Base-by-base conservation (phyloP, 2,797 vertebrate genomes). In the Podarcis lilfordi region DNA sequence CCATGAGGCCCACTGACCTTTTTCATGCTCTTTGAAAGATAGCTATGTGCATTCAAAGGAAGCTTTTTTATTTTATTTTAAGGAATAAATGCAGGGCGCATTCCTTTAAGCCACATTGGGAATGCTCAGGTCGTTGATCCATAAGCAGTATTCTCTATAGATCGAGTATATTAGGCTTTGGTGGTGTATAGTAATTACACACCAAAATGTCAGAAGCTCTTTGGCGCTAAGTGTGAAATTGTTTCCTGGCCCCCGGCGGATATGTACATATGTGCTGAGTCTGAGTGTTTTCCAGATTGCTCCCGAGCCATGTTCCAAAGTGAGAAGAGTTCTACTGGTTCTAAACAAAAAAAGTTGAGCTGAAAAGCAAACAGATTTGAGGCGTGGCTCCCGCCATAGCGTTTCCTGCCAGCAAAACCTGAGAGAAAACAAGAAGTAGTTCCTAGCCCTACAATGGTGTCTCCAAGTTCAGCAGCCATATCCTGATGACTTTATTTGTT, bases 1-100 rank as follows among this genome's bases (percentile, higher is more conserved):
- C 90, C 75, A 43, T 19, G 37, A 69, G 11, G 23, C 35, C 32
- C 19, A 9, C 21, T 76, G 76, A 77, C 90, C 27, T 89, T 91
- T 92, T 88, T 86, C 43, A 77, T 91, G 93, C 88, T 92, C 89
- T 94, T 95, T 93, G 92, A 94, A 95, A 83, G 40, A 40, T 69
- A 61, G 55, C 45, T 93, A 82, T 91, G 92, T 93, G 84, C 77
- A 91, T 90, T 93, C 91, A 76, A 94, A 93, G 89, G 90, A 86
- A 86, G 76, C 82, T 37, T 55, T 32, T 19, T 75, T 50, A 50
- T 50, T 50, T 50, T 50, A 50, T 50, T 50, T 50, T 50, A 50
- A 50, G 50, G 50, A 50, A 84, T 88, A 76, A 90, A 90, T 90
- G 86, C 61, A 82, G 85, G 86, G 81, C 88, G 85, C 78, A 81